Conservation (phyloP, 2,113 vertebrate genomes). For the Grammomys dolichurus region DNA sequence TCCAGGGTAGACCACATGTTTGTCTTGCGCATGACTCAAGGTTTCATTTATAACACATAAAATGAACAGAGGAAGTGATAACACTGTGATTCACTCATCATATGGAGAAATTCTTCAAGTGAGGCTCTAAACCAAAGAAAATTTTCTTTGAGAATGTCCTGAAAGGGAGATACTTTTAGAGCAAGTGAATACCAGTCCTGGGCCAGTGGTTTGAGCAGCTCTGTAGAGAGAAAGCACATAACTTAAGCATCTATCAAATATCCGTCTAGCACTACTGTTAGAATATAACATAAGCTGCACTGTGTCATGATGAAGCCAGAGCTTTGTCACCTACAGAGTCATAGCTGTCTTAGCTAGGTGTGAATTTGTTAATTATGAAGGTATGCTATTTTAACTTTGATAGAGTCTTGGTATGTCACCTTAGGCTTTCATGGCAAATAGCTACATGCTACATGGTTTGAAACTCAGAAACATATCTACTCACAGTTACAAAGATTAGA, state of each 20-base stretch:
- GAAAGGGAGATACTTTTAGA: neutral
- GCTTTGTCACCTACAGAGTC: neutral
- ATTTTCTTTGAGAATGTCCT: neutral
- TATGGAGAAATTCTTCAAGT: neutral
- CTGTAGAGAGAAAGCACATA: neutral
- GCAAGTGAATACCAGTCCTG: neutral
- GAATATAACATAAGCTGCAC: neutral
- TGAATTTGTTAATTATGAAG: neutral
- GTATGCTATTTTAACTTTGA: neutral
- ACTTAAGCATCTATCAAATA: neutral
- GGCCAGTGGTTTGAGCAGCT: neutral
- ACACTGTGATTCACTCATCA: neutral
- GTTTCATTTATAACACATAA: neutral
- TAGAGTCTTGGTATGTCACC: neutral
- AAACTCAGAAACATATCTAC: neutral
- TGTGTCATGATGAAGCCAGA: neutral
- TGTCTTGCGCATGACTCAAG: neutral
- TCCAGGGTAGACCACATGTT: neutral
- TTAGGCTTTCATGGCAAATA: neutral
- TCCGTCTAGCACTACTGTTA: neutral
- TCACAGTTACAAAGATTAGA: neutral
- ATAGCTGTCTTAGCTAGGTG: neutral
- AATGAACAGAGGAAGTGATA: neutral
- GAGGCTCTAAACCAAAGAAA: neutral
- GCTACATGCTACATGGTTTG: neutral